Evolutionary conservation across 2,113 vertebrate genomes (phyloP), one percentile per base, ranked within the genome.

Genomic region (Apteryx owenii): DNA sequence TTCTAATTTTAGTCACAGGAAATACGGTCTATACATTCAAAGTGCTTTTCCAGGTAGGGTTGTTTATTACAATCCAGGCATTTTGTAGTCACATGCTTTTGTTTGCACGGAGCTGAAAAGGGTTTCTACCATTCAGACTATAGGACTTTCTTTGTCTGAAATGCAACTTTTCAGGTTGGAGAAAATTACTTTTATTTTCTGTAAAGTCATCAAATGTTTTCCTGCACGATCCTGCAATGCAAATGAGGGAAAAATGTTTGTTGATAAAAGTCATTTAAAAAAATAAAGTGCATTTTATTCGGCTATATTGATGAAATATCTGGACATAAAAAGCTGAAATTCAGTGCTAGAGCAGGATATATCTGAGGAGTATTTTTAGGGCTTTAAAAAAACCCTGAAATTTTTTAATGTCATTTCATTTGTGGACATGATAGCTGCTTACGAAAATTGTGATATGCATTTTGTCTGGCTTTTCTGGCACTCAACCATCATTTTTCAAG

Each of bases 1-100:
- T 89, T 84, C 88, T 97, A 90, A 69, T 89, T 97, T 96, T 93
- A 95, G 92, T 36, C 29, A 64, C 88, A 71, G 88, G 88, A 94
- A 94, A 53, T 58, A 44, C 90, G 73, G n/a, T 92, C 83, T 66
- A 69, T 94, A 69, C 44, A 56, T 92, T 90, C 19, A 29, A 46
- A 91, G 72, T 44, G 44, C 65, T 79, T 94, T 90, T 84, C 69
- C 86, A 96, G 96, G 95, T 94, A 90, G 93, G 44, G 73, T 60
- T 79, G 13, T 42, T 80, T 69, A 33, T 56, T 62, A 62, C 46
- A 54, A 81, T 61, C 73, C 69, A 42, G 44, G 53, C 29, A 0
- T 13, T 90, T 60, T 54, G 89, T 60, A 31, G n/a, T 86, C 85
- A 18, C 0, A 0, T 38, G 56, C 48, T 68, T 86, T 81, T 92